Percentiles rank a stretch among this genome's conserved stretches.
Evolutionary conservation across 2,113 vertebrate genomes (phyloP).

Genomic region (Myrmecophaga tridactyla): DNA sequence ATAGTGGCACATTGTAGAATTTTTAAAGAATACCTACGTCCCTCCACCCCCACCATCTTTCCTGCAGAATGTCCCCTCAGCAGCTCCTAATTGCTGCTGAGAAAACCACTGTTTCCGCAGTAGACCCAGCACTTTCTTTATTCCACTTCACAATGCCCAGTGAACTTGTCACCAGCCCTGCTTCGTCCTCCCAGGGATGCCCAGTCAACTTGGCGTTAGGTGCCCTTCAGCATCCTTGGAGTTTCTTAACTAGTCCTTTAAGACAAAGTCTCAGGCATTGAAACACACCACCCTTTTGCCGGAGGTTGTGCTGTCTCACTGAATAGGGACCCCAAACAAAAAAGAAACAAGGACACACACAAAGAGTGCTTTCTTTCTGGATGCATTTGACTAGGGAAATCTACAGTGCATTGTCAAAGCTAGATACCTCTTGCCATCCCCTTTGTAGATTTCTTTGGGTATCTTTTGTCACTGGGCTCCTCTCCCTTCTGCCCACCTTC

Average conservation of each 20-base stretch:
- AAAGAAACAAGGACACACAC: slow-evolving; percentile 38
- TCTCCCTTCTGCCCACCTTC: slow-evolving; percentile 12
- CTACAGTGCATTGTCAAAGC: slow-evolving; percentile 44
- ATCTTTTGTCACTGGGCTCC: slow-evolving; percentile 53
- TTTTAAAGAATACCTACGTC: slow-evolving; percentile 34
- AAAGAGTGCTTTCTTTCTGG: slow-evolving; percentile 40
- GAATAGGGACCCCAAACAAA: slow-evolving; percentile 18
- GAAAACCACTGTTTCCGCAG: slow-evolving; percentile 51
- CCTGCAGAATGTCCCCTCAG: slow-evolving; percentile 54
- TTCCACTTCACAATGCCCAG: slow-evolving; percentile 64
- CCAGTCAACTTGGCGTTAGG: slow-evolving; percentile 50
- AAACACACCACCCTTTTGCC: slow-evolving; percentile 46
- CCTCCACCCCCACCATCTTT: slow-evolving; percentile 45
- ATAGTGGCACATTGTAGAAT: background rate
- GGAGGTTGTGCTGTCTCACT: slow-evolving; percentile 16
- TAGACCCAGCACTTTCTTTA: slow-evolving; percentile 62
- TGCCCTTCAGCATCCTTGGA: slow-evolving; percentile 66
- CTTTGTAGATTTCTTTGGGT: background rate
- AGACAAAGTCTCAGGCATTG: slow-evolving; percentile 42
- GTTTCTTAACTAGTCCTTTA: slow-evolving; percentile 72
- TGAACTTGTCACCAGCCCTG: slow-evolving; percentile 65
- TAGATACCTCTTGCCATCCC: background rate
- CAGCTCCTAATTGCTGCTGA: slow-evolving; percentile 43
- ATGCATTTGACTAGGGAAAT: slow-evolving; percentile 30
- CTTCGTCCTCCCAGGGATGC: slow-evolving; percentile 32